Conservation (phyloP, 1,140 invertebrate genomes). For the Paramacrobiotus metropolitanus region DNA sequence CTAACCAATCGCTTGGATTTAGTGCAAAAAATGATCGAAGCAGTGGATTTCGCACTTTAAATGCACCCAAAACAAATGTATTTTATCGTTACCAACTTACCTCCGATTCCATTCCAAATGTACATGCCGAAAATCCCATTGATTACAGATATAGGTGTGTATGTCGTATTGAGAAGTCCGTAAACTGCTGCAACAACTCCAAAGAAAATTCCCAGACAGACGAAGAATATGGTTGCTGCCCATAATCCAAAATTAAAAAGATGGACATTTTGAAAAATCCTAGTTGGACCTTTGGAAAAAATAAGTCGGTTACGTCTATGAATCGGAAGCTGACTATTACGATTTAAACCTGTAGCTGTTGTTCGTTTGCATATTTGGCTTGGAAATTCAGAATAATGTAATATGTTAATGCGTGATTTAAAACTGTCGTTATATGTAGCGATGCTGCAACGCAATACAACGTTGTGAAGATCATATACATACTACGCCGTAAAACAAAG, state of each 20-base stretch:
- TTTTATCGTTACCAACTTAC: no score
- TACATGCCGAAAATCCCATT: conserved; percentile 51
- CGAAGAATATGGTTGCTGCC: conserved; percentile 38
- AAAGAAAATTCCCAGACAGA: conserved; percentile 37
- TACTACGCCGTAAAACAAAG: conserved; percentile 8
- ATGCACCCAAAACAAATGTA: no score
- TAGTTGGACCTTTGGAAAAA: conserved; percentile 30
- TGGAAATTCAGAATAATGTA: no score
- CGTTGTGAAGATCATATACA: no score
- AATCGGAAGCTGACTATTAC: no score
- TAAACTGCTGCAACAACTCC: conserved; percentile 41
- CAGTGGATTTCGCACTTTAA: no score
- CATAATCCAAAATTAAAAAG: conserved; percentile 45
- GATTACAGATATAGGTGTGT: conserved; percentile 41
- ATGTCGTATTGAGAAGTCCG: conserved; percentile 49
- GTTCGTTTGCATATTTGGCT: neutral
- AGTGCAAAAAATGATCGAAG: no score
- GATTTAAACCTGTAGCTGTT: conserved; percentile 10
- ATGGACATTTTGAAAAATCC: conserved; percentile 33
- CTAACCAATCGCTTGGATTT: no score
- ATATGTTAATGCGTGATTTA: no score
- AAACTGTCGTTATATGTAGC: no score
- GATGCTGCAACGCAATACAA: no score
- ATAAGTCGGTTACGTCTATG: no score
- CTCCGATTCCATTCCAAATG: conserved; percentile 43